phyloP scores from a whole-genome alignment of 2,113 vertebrate species.

The Salvelinus namaycush region DNA sequence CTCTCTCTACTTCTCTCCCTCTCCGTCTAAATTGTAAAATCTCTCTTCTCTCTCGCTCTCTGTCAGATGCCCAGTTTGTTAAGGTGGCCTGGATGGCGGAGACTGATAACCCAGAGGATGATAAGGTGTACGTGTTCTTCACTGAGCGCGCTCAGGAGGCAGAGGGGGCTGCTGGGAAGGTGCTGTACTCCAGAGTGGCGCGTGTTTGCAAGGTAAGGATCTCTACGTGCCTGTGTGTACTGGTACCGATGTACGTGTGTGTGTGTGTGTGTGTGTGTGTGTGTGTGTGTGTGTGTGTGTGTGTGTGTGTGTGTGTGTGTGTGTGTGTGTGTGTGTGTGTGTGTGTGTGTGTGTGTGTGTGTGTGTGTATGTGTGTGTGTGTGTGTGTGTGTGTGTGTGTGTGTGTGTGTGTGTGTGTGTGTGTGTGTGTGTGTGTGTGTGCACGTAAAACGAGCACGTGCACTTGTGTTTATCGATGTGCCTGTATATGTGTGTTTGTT shows the following conservation, averaged over 20 bases:
- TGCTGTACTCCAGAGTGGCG: slow-evolving; percentile 79
- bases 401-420: slow-evolving; percentile 18
- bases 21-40: neutral
- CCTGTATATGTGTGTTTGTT: slow-evolving; percentile 27
- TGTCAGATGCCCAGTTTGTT: slow-evolving; percentile 78
- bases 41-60: neutral
- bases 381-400: slow-evolving; percentile 17
- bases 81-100: slow-evolving; percentile 78
- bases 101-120: slow-evolving; percentile 81
- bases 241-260: neutral
- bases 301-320: slow-evolving; percentile 16
- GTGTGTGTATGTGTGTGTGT: slow-evolving; percentile 22
- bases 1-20: neutral
- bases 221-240: slow-evolving; percentile 16
- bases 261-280: too few relatives aligned
- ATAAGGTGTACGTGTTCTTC: slow-evolving; percentile 84
- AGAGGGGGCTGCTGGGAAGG: slow-evolving; percentile 76
- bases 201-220: slow-evolving; percentile 78
- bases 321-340: slow-evolving; percentile 18
- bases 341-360: slow-evolving; percentile 15
- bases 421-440: slow-evolving; percentile 20
- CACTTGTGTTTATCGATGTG: slow-evolving; percentile 5
- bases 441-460: neutral
- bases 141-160: slow-evolving; percentile 80
- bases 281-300: slow-evolving; percentile 18